Evolutionary conservation across 2,888 invertebrate species (phyloP).

Genomic region (Molanna angustata): DNA sequence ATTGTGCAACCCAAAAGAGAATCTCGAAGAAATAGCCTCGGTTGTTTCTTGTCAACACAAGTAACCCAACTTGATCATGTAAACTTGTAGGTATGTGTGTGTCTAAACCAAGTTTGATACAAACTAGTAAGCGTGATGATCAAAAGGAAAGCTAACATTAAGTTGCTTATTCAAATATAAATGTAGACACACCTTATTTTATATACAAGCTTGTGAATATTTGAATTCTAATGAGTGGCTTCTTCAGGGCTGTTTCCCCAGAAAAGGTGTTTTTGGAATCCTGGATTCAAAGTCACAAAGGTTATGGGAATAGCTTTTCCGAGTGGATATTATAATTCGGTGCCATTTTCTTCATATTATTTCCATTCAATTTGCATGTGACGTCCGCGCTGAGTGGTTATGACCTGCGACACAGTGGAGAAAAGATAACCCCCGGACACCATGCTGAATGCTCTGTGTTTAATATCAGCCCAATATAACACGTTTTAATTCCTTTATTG

Average conservation of each 20-base stretch:
- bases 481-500: no score
- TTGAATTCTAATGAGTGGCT: constrained; percentile 9
- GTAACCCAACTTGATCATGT: no score
- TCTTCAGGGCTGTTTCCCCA: not conserved
- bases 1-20: no score
- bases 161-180: constrained; percentile 4
- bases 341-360: constrained; percentile 10
- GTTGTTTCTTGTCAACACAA: no score
- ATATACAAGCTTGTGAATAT: constrained; percentile 9
- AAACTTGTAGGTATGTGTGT: no score
- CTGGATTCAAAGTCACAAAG: constrained; percentile 3
- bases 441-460: not conserved
- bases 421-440: not conserved
- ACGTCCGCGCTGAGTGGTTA: constrained; percentile 11
- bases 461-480: no score
- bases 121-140: no score
- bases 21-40: no score
- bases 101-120: no score
- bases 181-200: constrained; percentile 6
- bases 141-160: not conserved
- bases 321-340: constrained; percentile 2
- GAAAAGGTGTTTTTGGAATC: not conserved
- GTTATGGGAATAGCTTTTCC: not conserved
- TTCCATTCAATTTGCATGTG: constrained; percentile 15
- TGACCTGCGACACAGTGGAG: constrained; percentile 3